Evolutionary conservation across 2,797 vertebrate genomes (phyloP).

Genomic region (Cirrhinus molitorella): DNA sequence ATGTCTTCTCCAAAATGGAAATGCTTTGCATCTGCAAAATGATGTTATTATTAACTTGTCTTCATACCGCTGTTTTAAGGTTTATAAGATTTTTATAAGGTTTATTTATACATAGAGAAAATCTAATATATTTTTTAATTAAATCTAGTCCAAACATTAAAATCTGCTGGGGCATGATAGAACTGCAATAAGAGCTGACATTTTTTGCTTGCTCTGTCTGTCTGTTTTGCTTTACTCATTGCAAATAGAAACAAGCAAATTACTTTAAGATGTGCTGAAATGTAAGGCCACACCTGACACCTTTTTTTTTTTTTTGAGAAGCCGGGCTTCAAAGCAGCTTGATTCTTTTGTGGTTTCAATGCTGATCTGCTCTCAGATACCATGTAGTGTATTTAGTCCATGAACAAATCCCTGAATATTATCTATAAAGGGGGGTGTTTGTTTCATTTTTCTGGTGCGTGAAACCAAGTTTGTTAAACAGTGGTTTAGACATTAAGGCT

Average conservation of each 20-base stretch:
- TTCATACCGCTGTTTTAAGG: not conserved
- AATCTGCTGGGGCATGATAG: not conserved
- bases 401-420: constrained; percentile 3
- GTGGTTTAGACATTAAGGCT: not conserved
- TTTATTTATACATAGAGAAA: not conserved
- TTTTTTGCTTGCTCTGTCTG: not conserved
- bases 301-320: not conserved
- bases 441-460: not conserved
- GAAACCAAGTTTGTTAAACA: not conserved
- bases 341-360: not conserved
- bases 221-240: not conserved
- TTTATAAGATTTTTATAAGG: no score
- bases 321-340: not conserved
- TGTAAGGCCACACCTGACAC: constrained; percentile 4
- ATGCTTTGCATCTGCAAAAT: not conserved
- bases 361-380: constrained; percentile 1
- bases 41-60: not conserved
- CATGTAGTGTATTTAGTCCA: constrained; percentile 18
- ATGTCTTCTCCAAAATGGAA: constrained; percentile 3
- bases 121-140: not conserved
- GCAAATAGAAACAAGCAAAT: constrained; percentile 2
- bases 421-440: constrained; percentile 13
- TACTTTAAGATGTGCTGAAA: constrained; percentile 8
- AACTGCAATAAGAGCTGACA: not conserved
- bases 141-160: not conserved